Base-by-base conservation (phyloP, 2,113 vertebrate genomes). In the Oxyura jamaicensis region DNA sequence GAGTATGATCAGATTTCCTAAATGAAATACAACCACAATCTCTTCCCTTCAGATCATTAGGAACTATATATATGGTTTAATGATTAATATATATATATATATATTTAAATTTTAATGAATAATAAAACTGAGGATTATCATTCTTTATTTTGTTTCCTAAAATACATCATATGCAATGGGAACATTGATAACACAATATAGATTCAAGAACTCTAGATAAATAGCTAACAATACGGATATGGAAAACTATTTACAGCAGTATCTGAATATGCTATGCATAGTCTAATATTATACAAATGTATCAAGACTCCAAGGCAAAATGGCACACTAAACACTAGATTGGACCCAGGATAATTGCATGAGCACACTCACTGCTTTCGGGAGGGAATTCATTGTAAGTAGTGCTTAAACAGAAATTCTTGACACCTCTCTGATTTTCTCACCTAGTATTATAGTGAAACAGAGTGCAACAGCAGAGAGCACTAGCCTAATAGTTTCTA, bases 331-430 rank as follows among this genome's bases (percentile, higher is more conserved):
- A 56, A 50, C 0, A 0, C 46, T 77, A 19, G 15, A 19, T 22
- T 52, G 28, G 11, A 67, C 23, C 9, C 11, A 13, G 2, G 4
- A 36, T 8, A 78, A n/a, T 5, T 16, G 6, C 22, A 0, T 31
- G 26, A 85, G 15, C 29, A n/a, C 20, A 59, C 11, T 22, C 8
- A 18, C 6, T 3, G 5, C 8, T 29, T 56, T 81, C 21, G 6
- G 7, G 25, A 67, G 35, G 15, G 20, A 87, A 52, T 20, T 80
- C 2, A 36, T 50, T 14, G 44, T 28, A 44, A 35, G 9, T 17
- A 41, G 8, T 20, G 33, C 13, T 63, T 72, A 63, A 76, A 10
- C 31, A 62, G 3, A 0, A 0, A 15, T 56, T 36, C 33, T 56
- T 62, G 72, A 63, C 68, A 58, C 53, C 33, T 33, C 41, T 81